Evolutionary conservation across 2,888 invertebrate species (phyloP).

Genomic region (Coenonympha arcania): DNA sequence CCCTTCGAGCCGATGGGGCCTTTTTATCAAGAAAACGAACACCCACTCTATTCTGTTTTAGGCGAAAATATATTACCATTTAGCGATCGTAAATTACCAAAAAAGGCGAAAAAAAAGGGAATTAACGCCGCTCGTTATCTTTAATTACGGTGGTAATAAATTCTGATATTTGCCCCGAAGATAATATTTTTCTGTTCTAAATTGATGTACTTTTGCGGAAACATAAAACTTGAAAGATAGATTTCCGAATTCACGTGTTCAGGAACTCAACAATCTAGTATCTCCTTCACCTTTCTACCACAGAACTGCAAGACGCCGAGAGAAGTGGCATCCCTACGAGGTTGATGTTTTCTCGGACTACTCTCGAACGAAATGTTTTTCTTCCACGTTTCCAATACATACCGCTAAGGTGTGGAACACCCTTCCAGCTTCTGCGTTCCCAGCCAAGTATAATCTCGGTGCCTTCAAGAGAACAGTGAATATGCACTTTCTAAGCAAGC

Average conservation of each 20-base stretch:
- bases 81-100: slow-evolving; percentile 22
- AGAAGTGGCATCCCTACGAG: no score
- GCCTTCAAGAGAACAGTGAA: no score
- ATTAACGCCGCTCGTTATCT: slow-evolving; percentile 21
- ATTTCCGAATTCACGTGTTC: background rate
- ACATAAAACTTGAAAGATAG: background rate
- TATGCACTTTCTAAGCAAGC: no score
- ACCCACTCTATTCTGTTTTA: slow-evolving; percentile 15
- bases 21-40: slow-evolving; percentile 16
- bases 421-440: no score
- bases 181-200: background rate
- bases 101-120: slow-evolving; percentile 15
- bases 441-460: no score
- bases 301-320: no score
- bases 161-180: slow-evolving; percentile 6
- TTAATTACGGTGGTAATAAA: slow-evolving; percentile 18
- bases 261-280: background rate
- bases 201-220: background rate
- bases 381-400: no score
- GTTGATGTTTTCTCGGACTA: no score
- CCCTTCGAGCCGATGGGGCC: background rate
- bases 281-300: no score
- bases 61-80: slow-evolving; percentile 21
- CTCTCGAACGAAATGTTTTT: no score
- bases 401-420: no score